These are phyloP conservation scores for Pollachius pollachius DNA, from an alignment of 2,113 vertebrate genomes.

Conservation along the genomic window DNA sequence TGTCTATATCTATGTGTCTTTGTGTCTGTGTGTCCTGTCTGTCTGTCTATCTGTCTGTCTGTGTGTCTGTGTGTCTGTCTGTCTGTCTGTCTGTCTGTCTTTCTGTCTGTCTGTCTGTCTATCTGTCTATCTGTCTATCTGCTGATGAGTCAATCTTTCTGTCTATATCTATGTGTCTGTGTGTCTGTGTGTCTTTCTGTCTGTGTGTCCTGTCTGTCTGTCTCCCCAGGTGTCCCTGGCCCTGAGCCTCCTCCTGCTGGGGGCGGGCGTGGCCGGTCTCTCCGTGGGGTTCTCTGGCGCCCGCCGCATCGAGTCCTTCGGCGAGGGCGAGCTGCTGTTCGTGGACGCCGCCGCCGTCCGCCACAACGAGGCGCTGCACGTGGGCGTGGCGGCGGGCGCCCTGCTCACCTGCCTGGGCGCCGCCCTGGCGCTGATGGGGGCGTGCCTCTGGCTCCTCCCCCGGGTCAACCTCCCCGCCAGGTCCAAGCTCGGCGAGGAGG, in stretches of 20 bases:
- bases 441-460: constrained; percentile 82
- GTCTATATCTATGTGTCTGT: too few species aligned
- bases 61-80: too few species aligned
- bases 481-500: constrained; percentile 40
- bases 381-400: constrained; percentile 82
- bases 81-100: too few species aligned
- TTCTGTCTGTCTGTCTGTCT: too few species aligned
- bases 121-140: too few species aligned
- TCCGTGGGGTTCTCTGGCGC: constrained; percentile 83
- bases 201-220: neutral
- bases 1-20: neutral
- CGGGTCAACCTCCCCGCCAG: constrained; percentile 81
- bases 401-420: constrained; percentile 83
- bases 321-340: constrained; percentile 86
- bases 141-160: too few species aligned
- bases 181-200: too few species aligned
- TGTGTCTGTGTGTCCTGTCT: neutral
- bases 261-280: constrained; percentile 51
- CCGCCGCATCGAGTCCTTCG: constrained; percentile 88
- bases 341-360: constrained; percentile 83
- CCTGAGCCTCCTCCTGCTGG: constrained; percentile 81
- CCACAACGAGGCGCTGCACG: constrained; percentile 84
- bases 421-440: constrained; percentile 77
- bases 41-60: too few species aligned
- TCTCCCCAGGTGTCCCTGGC: constrained; percentile 83